These are phyloP conservation scores for Antennarius maculatus DNA, from an alignment of 2,797 vertebrate genomes.

Conservation along the genomic window DNA sequence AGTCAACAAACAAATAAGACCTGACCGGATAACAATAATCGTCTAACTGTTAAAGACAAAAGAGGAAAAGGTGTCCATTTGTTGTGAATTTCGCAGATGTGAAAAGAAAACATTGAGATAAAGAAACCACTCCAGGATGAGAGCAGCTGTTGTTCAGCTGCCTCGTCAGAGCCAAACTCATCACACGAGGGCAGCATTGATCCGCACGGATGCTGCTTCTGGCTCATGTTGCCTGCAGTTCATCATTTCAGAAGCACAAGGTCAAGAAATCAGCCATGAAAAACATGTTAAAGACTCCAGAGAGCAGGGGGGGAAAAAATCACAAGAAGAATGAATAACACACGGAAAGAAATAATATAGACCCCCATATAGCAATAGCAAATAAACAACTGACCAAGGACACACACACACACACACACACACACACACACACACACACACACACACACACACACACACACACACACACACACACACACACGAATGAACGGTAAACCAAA, in stretches of 20 bases:
- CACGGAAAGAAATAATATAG: not conserved
- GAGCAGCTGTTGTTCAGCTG: no score
- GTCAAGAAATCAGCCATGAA: slow-evolving; percentile 7
- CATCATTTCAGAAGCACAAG: slow-evolving; percentile 7
- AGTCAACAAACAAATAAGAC: no score
- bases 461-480: no score
- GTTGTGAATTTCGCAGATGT: not conserved
- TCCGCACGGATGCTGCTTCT: slow-evolving; percentile 12
- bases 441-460: no score
- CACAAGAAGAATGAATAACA: not conserved
- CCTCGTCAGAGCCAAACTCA: not conserved
- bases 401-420: no score
- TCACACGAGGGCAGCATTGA: slow-evolving; percentile 70
- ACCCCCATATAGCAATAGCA: not conserved
- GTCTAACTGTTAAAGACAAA: no score
- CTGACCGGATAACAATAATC: no score
- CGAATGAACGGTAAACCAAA: no score
- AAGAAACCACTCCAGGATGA: no score
- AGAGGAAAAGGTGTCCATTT: slow-evolving; percentile 1
- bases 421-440: no score
- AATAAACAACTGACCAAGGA: not conserved
- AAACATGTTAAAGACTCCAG: not conserved
- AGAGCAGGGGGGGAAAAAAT: not conserved
- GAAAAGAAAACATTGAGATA: no score
- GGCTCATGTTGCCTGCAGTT: not conserved